Conservation (phyloP, 2,888 invertebrate genomes). For the Sialis fuliginosa region DNA sequence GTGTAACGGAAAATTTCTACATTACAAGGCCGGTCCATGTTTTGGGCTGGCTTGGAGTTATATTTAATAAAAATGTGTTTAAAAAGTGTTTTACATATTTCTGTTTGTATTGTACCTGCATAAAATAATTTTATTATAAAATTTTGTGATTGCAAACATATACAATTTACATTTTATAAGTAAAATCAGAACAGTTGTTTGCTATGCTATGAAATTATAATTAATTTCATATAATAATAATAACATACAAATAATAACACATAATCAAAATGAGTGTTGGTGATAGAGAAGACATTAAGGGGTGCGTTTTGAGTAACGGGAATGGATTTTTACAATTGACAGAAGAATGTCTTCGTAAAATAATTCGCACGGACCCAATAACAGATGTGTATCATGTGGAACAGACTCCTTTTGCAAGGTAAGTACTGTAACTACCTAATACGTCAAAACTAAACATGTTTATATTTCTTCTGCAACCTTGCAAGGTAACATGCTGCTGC, state of each 20-base stretch:
- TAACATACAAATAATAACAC: too few relatives aligned
- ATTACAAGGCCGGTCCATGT: not conserved
- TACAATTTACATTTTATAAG: too few relatives aligned
- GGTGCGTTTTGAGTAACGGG: conserved; percentile 38
- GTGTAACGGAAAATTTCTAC: conserved; percentile 1
- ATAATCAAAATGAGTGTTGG: conserved; percentile 29
- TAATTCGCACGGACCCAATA: conserved; percentile 57
- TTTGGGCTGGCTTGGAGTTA: not conserved
- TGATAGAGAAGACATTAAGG: conserved; percentile 35
- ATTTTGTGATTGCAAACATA: too few relatives aligned
- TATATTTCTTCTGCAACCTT: not conserved
- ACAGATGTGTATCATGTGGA: conserved; percentile 63
- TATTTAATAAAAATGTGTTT: not conserved
- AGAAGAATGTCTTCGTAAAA: conserved; percentile 44
- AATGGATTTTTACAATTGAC: conserved; percentile 58
- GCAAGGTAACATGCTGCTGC: not conserved
- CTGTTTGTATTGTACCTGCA: not conserved
- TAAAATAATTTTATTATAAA: too few relatives aligned
- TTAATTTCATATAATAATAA: too few relatives aligned
- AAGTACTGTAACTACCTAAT: conserved; percentile 18
- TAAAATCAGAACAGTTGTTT: too few relatives aligned
- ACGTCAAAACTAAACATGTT: not conserved
- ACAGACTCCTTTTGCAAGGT: conserved; percentile 75
- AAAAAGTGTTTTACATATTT: not conserved
- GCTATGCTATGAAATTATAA: too few relatives aligned